These are phyloP conservation scores for Hemithea aestivaria DNA, from an alignment of 2,888 invertebrate species.

Conservation along the genomic window DNA sequence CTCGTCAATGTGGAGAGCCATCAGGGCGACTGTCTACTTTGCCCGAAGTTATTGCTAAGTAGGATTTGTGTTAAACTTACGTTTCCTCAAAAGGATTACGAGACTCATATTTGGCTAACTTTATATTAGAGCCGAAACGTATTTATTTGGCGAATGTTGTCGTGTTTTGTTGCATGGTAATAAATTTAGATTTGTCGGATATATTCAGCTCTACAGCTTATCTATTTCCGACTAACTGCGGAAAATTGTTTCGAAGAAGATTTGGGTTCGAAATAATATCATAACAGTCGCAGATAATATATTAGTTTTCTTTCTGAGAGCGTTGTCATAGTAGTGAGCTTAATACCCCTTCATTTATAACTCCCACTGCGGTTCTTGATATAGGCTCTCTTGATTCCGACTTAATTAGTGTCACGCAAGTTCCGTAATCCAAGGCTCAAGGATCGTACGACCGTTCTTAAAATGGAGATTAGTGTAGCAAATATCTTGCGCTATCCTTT, in stretches of 20 bases:
- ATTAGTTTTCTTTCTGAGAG: slow-evolving; percentile 23
- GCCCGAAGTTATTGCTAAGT: slow-evolving; percentile 70
- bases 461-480: slow-evolving; percentile 77
- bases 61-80: slow-evolving; percentile 71
- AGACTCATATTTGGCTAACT: slow-evolving; percentile 51
- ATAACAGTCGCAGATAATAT: not conserved
- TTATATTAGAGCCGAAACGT: slow-evolving; percentile 25
- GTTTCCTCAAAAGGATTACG: slow-evolving; percentile 65
- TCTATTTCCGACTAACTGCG: slow-evolving; percentile 19
- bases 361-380: slow-evolving; percentile 73
- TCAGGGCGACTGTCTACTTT: slow-evolving; percentile 72
- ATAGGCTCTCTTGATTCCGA: slow-evolving; percentile 76
- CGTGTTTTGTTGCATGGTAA: slow-evolving; percentile 15
- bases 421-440: slow-evolving; percentile 76
- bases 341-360: slow-evolving; percentile 78
- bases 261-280: not conserved
- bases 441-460: slow-evolving; percentile 75
- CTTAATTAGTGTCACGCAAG: slow-evolving; percentile 79
- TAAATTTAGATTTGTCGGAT: slow-evolving; percentile 24
- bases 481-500: slow-evolving; percentile 73
- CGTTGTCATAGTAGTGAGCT: slow-evolving; percentile 58
- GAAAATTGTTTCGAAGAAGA: slow-evolving; percentile 8
- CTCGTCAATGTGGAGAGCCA: slow-evolving; percentile 69
- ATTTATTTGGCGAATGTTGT: slow-evolving; percentile 20
- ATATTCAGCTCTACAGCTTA: slow-evolving; percentile 7